Percentiles rank a stretch among this genome's conserved stretches.
Conservation (phyloP, 2,888 invertebrate genomes). For the Meloe dianella region DNA sequence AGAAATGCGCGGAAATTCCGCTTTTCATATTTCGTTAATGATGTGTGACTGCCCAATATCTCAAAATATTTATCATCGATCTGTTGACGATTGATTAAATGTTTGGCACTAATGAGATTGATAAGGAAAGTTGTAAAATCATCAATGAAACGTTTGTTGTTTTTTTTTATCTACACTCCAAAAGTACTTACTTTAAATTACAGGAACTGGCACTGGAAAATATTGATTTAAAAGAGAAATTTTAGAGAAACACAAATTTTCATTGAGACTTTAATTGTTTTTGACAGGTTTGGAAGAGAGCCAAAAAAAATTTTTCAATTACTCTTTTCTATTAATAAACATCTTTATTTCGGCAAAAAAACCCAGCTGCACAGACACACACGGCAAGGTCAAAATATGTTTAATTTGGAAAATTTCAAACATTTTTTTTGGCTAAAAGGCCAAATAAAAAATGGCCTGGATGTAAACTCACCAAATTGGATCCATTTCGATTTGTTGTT, state of each 20-base stretch:
- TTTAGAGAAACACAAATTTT: too few species aligned
- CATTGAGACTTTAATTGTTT: too few species aligned
- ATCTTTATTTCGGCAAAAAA: too few species aligned
- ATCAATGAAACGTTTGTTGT: background rate
- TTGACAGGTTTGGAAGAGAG: too few species aligned
- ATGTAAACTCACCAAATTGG: background rate
- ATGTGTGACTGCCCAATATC: constrained; percentile 56
- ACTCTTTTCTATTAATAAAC: too few species aligned
- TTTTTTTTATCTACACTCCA: background rate
- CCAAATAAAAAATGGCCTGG: too few species aligned
- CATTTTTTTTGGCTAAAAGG: too few species aligned
- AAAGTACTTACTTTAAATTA: constrained; percentile 43
- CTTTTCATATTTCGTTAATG: constrained; percentile 56
- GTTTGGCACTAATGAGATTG: constrained; percentile 3
- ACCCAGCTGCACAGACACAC: too few species aligned
- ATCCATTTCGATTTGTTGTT: background rate
- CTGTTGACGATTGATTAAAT: constrained; percentile 46
- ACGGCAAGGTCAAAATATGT: too few species aligned
- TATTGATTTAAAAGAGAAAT: too few species aligned
- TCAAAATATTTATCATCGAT: constrained; percentile 54
- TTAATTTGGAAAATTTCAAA: constrained; percentile 3
- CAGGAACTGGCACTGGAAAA: constrained; percentile 42
- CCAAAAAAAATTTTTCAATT: too few species aligned
- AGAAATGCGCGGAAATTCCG: constrained; percentile 54
- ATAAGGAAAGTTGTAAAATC: too few species aligned